A percentile compares a stretch with the other conserved stretches of the same genome.
phyloP scores from a whole-genome alignment of 2,888 invertebrate species.

The Papilio elwesi region DNA sequence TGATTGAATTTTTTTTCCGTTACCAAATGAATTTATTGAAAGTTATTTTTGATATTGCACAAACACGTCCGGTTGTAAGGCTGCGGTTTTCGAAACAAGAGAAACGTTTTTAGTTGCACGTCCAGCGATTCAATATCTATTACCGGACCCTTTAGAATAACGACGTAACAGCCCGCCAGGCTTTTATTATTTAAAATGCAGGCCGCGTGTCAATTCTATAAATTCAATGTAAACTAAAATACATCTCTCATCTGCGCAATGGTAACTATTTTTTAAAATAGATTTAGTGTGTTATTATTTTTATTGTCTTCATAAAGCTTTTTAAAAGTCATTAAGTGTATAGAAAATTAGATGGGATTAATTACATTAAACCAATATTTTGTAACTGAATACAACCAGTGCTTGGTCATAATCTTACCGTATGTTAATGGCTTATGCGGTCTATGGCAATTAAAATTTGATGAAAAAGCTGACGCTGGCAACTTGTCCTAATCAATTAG shows the following conservation, averaged over 20 bases:
- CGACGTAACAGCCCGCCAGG: neutral
- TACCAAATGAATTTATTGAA: neutral
- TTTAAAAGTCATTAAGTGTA: too few species aligned
- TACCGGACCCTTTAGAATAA: slow-evolving; percentile 6
- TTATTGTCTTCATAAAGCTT: too few species aligned
- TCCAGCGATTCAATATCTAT: neutral
- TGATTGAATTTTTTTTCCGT: neutral
- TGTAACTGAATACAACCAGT: too few species aligned
- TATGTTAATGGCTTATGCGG: too few species aligned
- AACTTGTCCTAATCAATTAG: too few species aligned
- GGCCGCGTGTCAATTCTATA: neutral
- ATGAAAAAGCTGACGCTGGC: too few species aligned
- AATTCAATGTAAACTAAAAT: neutral
- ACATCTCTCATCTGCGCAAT: neutral
- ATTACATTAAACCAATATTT: too few species aligned
- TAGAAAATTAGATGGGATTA: too few species aligned
- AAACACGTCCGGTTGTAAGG: neutral
- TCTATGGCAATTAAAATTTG: too few species aligned
- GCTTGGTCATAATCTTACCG: too few species aligned
- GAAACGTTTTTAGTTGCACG: neutral
- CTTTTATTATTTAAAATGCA: slow-evolving; percentile 2
- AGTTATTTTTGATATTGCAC: neutral
- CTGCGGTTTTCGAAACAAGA: neutral
- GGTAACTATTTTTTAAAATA: too few species aligned
- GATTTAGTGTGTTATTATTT: too few species aligned